Conservation (phyloP, 2,888 invertebrate genomes). For the Phengaris arion region DNA sequence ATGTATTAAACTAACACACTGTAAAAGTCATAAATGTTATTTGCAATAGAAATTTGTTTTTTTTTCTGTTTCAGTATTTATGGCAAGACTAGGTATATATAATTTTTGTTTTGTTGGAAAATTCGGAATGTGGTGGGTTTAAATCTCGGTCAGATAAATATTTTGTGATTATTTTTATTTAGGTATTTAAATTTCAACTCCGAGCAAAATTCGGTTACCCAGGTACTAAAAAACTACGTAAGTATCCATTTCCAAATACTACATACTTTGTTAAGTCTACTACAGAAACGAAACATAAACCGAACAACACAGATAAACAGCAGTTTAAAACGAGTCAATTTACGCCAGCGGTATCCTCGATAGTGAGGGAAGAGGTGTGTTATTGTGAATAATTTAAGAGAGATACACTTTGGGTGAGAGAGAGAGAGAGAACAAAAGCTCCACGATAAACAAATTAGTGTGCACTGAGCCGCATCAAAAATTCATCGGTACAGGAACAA, state of each 20-base stretch:
- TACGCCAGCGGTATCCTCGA: slow-evolving; percentile 32
- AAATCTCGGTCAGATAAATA: too few species aligned
- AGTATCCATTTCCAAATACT: background rate
- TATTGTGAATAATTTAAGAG: slow-evolving; percentile 54
- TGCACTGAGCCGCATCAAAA: slow-evolving; percentile 77
- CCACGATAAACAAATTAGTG: slow-evolving; percentile 78
- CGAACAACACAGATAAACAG: slow-evolving; percentile 5
- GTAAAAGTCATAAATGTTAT: too few species aligned
- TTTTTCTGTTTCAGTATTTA: too few species aligned
- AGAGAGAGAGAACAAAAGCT: slow-evolving; percentile 55
- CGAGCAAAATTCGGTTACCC: too few species aligned
- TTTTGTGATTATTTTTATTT: too few species aligned
- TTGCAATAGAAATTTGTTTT: too few species aligned
- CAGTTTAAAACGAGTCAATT: slow-evolving; percentile 13
- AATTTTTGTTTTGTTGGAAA: too few species aligned
- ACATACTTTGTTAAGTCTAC: background rate
- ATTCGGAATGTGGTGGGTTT: too few species aligned
- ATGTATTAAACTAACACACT: too few species aligned
- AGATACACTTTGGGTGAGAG: slow-evolving; percentile 52
- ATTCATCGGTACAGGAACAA: slow-evolving; percentile 77
- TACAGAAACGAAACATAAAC: slow-evolving; percentile 5
- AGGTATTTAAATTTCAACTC: too few species aligned
- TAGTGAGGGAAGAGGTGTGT: slow-evolving; percentile 42
- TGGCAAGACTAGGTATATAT: too few species aligned
- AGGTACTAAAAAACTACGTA: background rate